Percentiles rank a stretch among this genome's conserved stretches.
Conservation (phyloP, 2,797 vertebrate species). For the Sphenodon punctatus region DNA sequence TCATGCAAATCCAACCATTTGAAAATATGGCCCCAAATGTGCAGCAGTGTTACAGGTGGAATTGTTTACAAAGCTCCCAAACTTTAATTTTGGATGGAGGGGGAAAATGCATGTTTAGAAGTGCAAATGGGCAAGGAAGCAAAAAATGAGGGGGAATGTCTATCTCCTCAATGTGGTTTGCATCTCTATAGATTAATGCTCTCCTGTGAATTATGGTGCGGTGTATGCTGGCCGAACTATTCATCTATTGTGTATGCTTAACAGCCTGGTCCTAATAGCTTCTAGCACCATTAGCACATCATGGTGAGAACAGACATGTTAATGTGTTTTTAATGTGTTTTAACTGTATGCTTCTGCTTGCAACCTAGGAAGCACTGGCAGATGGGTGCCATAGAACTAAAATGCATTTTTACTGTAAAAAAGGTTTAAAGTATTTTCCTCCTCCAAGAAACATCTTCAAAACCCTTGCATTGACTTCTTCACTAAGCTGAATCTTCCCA, state of each 20-base stretch:
- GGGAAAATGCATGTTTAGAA: neutral
- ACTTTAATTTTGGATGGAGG: neutral
- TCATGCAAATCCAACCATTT: no score
- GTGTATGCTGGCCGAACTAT: neutral
- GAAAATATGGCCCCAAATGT: no score
- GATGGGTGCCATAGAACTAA: slow-evolving; percentile 4
- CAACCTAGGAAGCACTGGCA: neutral
- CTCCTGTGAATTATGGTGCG: neutral
- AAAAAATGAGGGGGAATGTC: slow-evolving; percentile 5
- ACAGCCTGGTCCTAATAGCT: slow-evolving; percentile 12
- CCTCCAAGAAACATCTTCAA: rapidly evolving
- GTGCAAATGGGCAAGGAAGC: neutral
- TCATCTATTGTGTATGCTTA: neutral
- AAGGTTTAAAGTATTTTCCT: slow-evolving; percentile 6
- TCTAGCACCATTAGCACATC: slow-evolving; percentile 36
- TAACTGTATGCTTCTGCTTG: neutral
- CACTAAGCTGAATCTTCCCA: no score
- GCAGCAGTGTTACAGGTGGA: no score
- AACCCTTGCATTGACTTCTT: no score
- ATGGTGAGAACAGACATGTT: slow-evolving; percentile 15
- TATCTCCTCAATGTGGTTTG: neutral
- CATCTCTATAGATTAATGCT: neutral
- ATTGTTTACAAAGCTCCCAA: neutral
- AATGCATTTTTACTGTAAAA: slow-evolving; percentile 12
- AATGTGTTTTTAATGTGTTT: slow-evolving; percentile 37